These are phyloP conservation scores for Stigmatopora argus DNA, from an alignment of 2,113 vertebrate species.

Conservation along the genomic window DNA sequence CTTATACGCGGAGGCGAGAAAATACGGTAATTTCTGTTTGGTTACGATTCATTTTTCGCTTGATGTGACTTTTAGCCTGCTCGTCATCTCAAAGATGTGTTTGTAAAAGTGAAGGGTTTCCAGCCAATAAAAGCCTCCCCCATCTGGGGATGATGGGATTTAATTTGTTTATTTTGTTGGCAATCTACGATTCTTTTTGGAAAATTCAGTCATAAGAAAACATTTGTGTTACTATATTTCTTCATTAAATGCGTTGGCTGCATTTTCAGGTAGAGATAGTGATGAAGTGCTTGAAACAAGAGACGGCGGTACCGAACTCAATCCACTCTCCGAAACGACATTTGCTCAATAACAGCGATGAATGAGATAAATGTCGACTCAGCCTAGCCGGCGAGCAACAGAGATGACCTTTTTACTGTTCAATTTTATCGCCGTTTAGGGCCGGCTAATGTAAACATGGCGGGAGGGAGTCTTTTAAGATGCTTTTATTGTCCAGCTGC, in stretches of 20 bases:
- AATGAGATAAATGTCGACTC: constrained; percentile 58
- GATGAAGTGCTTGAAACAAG: constrained; percentile 50
- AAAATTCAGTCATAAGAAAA: too few relatives aligned
- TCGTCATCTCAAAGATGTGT: neutral
- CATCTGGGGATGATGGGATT: too few relatives aligned
- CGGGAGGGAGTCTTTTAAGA: constrained; percentile 68
- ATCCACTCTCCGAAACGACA: constrained; percentile 31
- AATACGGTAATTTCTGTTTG: too few relatives aligned
- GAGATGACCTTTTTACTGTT: constrained; percentile 55
- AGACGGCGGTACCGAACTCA: constrained; percentile 35
- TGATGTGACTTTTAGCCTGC: neutral
- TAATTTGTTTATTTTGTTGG: too few relatives aligned
- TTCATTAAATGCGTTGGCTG: neutral
- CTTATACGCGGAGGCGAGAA: too few relatives aligned
- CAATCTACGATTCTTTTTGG: too few relatives aligned
- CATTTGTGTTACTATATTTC: neutral
- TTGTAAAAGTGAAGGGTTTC: neutral
- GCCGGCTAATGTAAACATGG: constrained; percentile 65
- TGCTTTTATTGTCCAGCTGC: constrained; percentile 75
- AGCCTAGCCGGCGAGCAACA: constrained; percentile 46
- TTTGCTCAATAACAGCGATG: constrained; percentile 21
- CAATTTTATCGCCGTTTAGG: constrained; percentile 53
- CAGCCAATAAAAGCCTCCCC: neutral
- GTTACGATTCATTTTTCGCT: neutral
- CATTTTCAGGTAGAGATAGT: neutral